These are phyloP conservation scores for Diploscapter pachys DNA, from an alignment of 1,140 invertebrate species.

Conservation along the genomic window DNA sequence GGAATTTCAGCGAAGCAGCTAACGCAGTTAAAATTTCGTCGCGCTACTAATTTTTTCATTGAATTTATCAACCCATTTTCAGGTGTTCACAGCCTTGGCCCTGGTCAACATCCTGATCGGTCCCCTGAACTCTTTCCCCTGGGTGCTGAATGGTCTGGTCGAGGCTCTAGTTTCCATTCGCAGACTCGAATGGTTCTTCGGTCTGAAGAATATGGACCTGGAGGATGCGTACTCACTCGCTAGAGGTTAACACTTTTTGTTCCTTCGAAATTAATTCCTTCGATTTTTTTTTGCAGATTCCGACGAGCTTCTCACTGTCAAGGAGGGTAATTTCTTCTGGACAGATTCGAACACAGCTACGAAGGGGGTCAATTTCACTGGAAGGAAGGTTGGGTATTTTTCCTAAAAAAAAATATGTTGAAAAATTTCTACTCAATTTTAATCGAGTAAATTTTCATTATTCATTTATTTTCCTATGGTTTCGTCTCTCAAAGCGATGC, in stretches of 20 bases:
- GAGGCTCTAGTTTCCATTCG: conserved; percentile 72
- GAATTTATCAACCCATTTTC: conserved; percentile 29
- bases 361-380: conserved; percentile 9
- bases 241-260: conserved; percentile 11
- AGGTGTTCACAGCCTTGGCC: conserved; percentile 87
- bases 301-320: conserved; percentile 12
- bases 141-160: conserved; percentile 92
- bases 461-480: too few relatives aligned
- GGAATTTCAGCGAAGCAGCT: neutral
- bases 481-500: too few relatives aligned
- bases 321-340: conserved; percentile 42
- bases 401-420: neutral
- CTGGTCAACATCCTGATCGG: conserved; percentile 91
- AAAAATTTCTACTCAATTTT: too few relatives aligned
- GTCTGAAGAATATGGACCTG: conserved; percentile 43
- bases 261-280: neutral
- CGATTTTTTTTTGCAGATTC: conserved; percentile 2
- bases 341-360: neutral
- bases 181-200: conserved; percentile 61
- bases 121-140: conserved; percentile 93
- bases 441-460: too few relatives aligned
- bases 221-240: conserved; percentile 38
- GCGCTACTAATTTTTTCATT: neutral
- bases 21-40: neutral
- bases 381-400: conserved; percentile 14